phyloP scores from a whole-genome alignment of 2,888 invertebrate species.

The Aporophyla lueneburgensis region DNA sequence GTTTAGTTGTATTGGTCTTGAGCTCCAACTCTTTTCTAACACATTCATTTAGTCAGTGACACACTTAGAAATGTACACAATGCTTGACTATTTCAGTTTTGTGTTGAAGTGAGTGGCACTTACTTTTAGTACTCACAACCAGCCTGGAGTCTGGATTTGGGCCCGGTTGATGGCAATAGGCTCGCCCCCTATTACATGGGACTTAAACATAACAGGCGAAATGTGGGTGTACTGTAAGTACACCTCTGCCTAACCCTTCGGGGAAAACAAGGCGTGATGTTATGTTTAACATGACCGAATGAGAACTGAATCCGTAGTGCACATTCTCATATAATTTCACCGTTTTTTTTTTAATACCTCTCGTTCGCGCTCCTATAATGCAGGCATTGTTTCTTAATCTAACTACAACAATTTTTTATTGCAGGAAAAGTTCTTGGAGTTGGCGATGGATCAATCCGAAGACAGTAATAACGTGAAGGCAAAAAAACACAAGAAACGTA shows the following conservation, averaged over 20 bases:
- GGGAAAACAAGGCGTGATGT: no score
- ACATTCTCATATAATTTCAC: background rate
- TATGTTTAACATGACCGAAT: background rate
- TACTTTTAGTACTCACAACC: background rate
- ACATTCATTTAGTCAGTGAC: background rate
- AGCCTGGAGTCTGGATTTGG: no score
- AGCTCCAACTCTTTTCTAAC: background rate
- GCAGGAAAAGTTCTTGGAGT: slow-evolving; percentile 84
- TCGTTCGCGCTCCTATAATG: no score
- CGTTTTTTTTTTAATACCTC: background rate
- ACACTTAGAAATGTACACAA: background rate
- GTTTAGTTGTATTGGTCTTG: background rate
- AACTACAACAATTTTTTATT: slow-evolving; percentile 57
- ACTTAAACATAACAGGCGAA: no score
- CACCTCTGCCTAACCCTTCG: no score
- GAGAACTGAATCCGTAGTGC: background rate
- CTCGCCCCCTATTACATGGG: no score
- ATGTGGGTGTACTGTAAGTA: no score
- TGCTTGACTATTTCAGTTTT: background rate
- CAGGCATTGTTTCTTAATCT: background rate
- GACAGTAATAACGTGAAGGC: slow-evolving; percentile 76
- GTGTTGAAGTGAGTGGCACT: background rate
- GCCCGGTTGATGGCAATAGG: no score
- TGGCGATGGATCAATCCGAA: slow-evolving; percentile 79
- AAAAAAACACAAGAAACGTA: slow-evolving; percentile 88